Conservation (phyloP, 2,113 vertebrate genomes). For the Phodopus roborovskii region DNA sequence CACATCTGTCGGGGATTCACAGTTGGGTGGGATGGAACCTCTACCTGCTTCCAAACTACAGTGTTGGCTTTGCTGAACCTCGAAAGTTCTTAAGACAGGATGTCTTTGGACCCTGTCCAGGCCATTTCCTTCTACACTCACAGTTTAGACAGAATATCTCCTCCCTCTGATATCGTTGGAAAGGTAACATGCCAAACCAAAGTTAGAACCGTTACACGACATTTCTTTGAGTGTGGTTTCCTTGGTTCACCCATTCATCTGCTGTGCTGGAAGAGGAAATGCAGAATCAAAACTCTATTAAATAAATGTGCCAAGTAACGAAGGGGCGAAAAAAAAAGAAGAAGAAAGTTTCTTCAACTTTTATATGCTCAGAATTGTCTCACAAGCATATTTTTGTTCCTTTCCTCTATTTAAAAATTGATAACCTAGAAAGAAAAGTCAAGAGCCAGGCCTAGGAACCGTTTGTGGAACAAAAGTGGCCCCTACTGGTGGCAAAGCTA, state of each 20-base stretch:
- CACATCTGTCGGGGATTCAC: background rate
- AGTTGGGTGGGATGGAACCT: background rate
- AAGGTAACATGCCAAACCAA: conserved; percentile 83
- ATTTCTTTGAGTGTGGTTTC: conserved; percentile 78
- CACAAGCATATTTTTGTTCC: conserved; percentile 77
- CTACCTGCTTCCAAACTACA: conserved; percentile 23
- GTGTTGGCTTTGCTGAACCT: conserved; percentile 74
- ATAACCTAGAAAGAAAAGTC: conserved; percentile 83
- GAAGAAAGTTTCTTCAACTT: conserved; percentile 68
- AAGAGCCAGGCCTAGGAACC: conserved; percentile 43
- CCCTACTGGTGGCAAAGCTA: conserved; percentile 79
- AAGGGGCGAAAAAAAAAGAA: conserved; percentile 55
- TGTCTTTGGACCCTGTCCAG: conserved; percentile 77
- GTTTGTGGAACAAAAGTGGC: conserved; percentile 83
- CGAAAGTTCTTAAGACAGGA: conserved; percentile 83
- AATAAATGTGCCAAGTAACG: conserved; percentile 79
- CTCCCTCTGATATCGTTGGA: conserved; percentile 75
- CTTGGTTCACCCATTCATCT: conserved; percentile 77
- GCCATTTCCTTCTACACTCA: conserved; percentile 74
- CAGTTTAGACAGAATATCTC: conserved; percentile 81
- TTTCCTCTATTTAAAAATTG: conserved; percentile 86
- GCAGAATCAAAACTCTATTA: conserved; percentile 82
- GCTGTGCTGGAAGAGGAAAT: conserved; percentile 81
- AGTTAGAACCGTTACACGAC: conserved; percentile 84
- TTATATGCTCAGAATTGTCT: conserved; percentile 83